Percentiles rank a stretch among this genome's conserved stretches.
Evolutionary conservation across 1,140 invertebrate species (phyloP).

Genomic region (Varroa destructor): DNA sequence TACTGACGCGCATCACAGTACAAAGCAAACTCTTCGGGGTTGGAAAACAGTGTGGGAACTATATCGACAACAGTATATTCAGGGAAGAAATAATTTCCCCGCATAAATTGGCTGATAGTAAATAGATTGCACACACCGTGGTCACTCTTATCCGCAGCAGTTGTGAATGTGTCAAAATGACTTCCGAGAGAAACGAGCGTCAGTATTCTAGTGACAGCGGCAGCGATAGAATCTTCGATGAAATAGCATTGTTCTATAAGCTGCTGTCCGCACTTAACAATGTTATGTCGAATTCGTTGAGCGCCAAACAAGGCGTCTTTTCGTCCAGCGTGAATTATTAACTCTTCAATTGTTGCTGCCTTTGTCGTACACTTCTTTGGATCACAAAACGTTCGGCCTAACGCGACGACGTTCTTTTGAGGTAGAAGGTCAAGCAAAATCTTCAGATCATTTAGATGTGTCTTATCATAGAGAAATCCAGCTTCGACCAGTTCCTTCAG

Average conservation of each 20-base stretch:
- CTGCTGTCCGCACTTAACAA: slow-evolving; percentile 1
- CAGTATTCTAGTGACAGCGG: not conserved
- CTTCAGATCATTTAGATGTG: slow-evolving; percentile 2
- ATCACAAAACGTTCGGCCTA: not conserved
- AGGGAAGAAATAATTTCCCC: not conserved
- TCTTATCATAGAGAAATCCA: slow-evolving; percentile 13
- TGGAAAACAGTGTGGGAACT: not conserved
- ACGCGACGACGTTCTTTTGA: not conserved
- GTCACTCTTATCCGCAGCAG: not conserved
- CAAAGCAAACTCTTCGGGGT: not conserved
- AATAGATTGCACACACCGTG: slow-evolving; percentile 13
- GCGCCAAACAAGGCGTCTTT: slow-evolving; percentile 16
- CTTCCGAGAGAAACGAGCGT: slow-evolving; percentile 11
- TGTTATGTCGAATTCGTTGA: slow-evolving; percentile 8
- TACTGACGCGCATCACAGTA: not conserved
- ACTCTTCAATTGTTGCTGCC: not conserved
- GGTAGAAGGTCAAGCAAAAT: not conserved
- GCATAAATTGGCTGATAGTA: slow-evolving; percentile 14
- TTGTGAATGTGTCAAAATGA: slow-evolving; percentile 8
- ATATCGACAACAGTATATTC: not conserved
- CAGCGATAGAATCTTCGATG: not conserved
- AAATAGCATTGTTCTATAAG: slow-evolving; percentile 14
- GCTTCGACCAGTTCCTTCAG: not conserved
- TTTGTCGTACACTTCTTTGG: not conserved
- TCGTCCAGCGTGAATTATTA: not conserved